A percentile compares a stretch with the other conserved stretches of the same genome.
These are phyloP conservation scores for Elgaria multicarinata DNA, from an alignment of 2,113 vertebrate species.

Conservation along the genomic window DNA sequence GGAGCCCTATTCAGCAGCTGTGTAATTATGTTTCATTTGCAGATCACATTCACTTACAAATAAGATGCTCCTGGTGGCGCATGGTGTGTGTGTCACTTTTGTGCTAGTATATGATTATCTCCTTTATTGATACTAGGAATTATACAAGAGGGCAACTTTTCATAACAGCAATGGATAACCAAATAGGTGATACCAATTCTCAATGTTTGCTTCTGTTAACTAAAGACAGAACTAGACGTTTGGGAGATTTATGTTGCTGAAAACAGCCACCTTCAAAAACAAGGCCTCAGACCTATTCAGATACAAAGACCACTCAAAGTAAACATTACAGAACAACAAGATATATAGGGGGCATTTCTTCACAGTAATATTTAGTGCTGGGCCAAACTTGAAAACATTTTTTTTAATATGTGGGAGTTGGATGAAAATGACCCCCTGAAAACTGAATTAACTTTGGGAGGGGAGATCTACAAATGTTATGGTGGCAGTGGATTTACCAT, in stretches of 20 bases:
- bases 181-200: neutral
- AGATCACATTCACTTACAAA: slow-evolving; percentile 21
- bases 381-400: neutral
- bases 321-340: neutral
- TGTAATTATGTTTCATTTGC: slow-evolving; percentile 31
- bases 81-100: slow-evolving; percentile 26
- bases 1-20: slow-evolving; percentile 29
- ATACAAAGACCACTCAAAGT: neutral
- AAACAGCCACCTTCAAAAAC: neutral
- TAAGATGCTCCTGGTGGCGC: neutral
- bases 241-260: neutral
- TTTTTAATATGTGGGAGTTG: neutral
- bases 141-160: neutral
- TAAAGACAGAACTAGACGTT: neutral
- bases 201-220: neutral
- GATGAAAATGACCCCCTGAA: neutral
- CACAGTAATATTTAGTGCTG: no score
- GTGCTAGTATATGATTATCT: slow-evolving; percentile 39
- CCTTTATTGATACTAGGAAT: slow-evolving; percentile 14
- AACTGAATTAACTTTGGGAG: neutral
- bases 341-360: no score
- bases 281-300: neutral
- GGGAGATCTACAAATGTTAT: neutral
- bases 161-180: neutral
- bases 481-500: neutral